These are phyloP conservation scores for Lottia scabra DNA, from an alignment of 2,888 invertebrate species.

Conservation along the genomic window DNA sequence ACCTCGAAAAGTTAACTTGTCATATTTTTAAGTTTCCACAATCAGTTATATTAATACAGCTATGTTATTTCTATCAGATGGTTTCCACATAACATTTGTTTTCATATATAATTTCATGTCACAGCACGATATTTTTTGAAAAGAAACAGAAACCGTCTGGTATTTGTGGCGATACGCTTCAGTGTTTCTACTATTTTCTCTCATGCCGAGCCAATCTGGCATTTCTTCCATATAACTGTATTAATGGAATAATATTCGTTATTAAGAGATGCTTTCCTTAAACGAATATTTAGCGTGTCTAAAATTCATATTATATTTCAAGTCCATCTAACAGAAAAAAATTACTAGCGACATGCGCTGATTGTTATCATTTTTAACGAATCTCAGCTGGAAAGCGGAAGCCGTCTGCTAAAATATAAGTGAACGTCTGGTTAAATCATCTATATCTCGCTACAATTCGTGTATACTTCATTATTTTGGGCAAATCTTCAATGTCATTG, in stretches of 20 bases:
- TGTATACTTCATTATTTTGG: no score
- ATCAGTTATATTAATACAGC: no score
- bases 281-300: no score
- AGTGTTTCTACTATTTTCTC: background rate
- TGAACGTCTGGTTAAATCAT: background rate
- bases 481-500: no score
- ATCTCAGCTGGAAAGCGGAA: background rate
- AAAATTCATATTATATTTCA: no score
- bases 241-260: no score
- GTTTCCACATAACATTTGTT: background rate
- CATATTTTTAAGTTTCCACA: no score
- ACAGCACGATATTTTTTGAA: slow-evolving; percentile 3
- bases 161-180: background rate
- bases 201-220: background rate
- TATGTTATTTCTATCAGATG: background rate
- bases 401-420: background rate
- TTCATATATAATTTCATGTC: slow-evolving; percentile 4
- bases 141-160: slow-evolving; percentile 1
- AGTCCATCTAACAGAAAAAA: no score
- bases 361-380: no score
- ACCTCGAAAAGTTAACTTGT: no score
- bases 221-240: background rate
- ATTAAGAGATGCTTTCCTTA: no score
- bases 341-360: no score
- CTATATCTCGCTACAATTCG: background rate